Evolutionary conservation across 1,140 invertebrate species (phyloP).

Genomic region (Contarinia nasturtii): DNA sequence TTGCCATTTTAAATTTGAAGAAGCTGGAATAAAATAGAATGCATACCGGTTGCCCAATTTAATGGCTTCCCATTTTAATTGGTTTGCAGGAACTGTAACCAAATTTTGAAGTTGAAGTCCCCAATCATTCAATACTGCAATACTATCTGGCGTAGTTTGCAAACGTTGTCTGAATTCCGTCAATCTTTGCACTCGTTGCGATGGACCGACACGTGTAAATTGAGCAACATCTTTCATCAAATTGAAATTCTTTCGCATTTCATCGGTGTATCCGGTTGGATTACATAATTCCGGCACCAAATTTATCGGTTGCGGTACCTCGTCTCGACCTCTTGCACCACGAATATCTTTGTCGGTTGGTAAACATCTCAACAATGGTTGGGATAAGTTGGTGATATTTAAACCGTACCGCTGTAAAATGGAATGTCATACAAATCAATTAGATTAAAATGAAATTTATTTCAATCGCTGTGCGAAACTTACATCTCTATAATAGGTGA

Average conservation of each 20-base stretch:
- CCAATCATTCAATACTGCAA: constrained; percentile 37
- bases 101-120: constrained; percentile 35
- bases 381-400: constrained; percentile 28
- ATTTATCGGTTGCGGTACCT: constrained; percentile 33
- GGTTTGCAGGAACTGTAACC: constrained; percentile 33
- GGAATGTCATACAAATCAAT: constrained; percentile 7
- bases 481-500: constrained; percentile 57
- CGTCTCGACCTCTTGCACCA: constrained; percentile 20
- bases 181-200: constrained; percentile 36
- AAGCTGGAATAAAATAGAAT: too few species aligned
- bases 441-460: neutral
- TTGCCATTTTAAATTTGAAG: neutral
- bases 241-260: constrained; percentile 32
- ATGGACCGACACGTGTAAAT: constrained; percentile 40
- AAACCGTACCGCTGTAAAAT: constrained; percentile 40
- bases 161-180: constrained; percentile 36
- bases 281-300: constrained; percentile 56
- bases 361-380: constrained; percentile 42
- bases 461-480: constrained; percentile 5
- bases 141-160: constrained; percentile 25
- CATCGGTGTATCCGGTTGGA: constrained; percentile 42
- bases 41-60: too few species aligned
- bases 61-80: constrained; percentile 33
- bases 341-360: constrained; percentile 40
- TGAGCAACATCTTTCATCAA: constrained; percentile 43